phyloP scores from a whole-genome alignment of 2,888 invertebrate species.

The Heteromyza rotundicornis region DNA sequence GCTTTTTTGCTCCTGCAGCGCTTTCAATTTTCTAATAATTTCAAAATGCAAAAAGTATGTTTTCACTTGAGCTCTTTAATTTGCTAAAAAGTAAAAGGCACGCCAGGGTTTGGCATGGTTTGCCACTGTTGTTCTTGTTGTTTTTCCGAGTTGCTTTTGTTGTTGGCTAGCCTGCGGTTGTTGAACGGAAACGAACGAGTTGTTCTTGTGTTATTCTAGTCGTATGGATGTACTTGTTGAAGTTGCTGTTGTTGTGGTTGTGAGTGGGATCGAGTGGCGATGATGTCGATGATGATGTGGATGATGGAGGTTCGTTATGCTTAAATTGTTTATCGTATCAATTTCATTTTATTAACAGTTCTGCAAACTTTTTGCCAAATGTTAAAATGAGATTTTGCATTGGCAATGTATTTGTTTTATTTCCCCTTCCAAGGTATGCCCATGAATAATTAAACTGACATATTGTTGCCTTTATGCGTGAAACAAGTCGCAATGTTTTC shows the following conservation, averaged over 20 bases:
- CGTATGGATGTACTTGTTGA: too few relatives aligned
- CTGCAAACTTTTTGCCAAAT: not conserved
- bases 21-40: not conserved
- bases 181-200: not conserved
- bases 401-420: not conserved
- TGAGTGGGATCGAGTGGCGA: constrained; percentile 12
- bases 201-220: too few relatives aligned
- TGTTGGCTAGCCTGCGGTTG: not conserved
- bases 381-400: not conserved
- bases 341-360: constrained; percentile 32
- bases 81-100: constrained; percentile 39
- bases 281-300: constrained; percentile 7
- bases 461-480: too few relatives aligned
- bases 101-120: too few relatives aligned
- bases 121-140: too few relatives aligned
- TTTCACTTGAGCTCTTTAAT: constrained; percentile 27
- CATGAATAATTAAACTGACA: too few relatives aligned
- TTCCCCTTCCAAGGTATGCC: too few relatives aligned
- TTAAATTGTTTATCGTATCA: constrained; percentile 29
- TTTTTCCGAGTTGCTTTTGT: too few relatives aligned
- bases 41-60: not conserved
- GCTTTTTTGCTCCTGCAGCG: not conserved
- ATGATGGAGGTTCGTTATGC: constrained; percentile 9
- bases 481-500: too few relatives aligned
- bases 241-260: not conserved